A percentile compares a stretch with the other conserved stretches of the same genome.
These are phyloP conservation scores for Hyphantria cunea DNA, from an alignment of 1,140 invertebrate genomes.

Conservation along the genomic window DNA sequence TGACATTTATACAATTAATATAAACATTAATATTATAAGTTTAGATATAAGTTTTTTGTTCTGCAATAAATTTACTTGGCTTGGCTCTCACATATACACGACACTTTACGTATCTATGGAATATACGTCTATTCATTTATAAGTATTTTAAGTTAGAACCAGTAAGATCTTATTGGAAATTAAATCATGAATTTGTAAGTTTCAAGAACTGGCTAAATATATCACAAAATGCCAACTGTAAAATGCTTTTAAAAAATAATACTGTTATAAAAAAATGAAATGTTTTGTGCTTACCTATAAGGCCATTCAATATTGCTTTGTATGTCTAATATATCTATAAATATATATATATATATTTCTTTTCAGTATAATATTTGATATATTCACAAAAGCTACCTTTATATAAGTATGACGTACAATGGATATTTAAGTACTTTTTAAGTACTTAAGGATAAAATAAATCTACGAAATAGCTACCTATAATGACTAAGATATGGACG, in stretches of 20 bases:
- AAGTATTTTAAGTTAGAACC: too few species aligned
- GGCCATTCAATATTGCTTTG: slow-evolving; percentile 71
- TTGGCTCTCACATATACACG: too few species aligned
- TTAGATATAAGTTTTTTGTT: neutral
- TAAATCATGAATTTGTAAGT: slow-evolving; percentile 10
- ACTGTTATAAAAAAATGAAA: slow-evolving; percentile 54
- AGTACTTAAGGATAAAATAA: slow-evolving; percentile 54
- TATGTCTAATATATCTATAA: slow-evolving; percentile 25
- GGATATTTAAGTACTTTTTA: slow-evolving; percentile 68
- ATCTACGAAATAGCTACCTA: slow-evolving; percentile 48
- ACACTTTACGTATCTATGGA: too few species aligned
- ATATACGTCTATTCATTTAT: too few species aligned
- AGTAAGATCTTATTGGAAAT: neutral
- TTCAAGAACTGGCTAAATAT: too few species aligned
- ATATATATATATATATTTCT: slow-evolving; percentile 15
- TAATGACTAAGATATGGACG: slow-evolving; percentile 79
- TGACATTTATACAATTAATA: slow-evolving; percentile 5
- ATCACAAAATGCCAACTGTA: slow-evolving; percentile 61
- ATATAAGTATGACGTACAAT: slow-evolving; percentile 18
- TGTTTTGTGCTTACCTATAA: slow-evolving; percentile 60
- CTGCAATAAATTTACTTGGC: neutral
- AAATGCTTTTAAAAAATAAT: slow-evolving; percentile 63
- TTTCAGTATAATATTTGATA: slow-evolving; percentile 32
- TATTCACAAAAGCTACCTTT: slow-evolving; percentile 20
- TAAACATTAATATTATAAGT: neutral